Evolutionary conservation across 2,113 vertebrate species (phyloP).

Genomic region (Dipodomys spectabilis): DNA sequence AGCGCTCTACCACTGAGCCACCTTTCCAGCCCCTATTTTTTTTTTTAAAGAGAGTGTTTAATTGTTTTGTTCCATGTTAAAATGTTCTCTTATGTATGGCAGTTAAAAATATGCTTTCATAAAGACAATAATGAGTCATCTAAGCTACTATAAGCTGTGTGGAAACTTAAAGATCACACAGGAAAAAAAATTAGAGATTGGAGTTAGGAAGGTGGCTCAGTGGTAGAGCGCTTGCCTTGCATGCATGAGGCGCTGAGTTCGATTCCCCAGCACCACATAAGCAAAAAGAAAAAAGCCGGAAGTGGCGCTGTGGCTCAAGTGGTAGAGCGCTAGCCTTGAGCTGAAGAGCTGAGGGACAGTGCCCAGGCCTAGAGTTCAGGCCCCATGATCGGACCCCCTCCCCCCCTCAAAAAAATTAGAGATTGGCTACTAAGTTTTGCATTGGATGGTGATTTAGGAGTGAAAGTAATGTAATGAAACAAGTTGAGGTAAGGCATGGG

Average conservation of each 20-base stretch:
- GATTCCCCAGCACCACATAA: no score
- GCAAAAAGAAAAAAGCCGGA: no score
- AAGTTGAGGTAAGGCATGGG: slow-evolving; percentile 9
- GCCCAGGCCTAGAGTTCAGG: no score
- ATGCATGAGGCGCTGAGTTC: no score
- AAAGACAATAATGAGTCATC: slow-evolving; percentile 61
- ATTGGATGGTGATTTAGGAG: slow-evolving; percentile 29
- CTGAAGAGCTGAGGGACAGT: no score
- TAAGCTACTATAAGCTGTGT: slow-evolving; percentile 45
- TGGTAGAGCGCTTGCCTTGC: no score
- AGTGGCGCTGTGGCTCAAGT: no score
- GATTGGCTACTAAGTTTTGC: slow-evolving; percentile 61
- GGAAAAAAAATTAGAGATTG: slow-evolving; percentile 62
- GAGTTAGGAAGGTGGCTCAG: not conserved
- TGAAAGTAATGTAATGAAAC: slow-evolving; percentile 38
- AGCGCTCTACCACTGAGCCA: no score
- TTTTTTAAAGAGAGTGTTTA: not conserved
- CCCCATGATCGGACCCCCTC: no score
- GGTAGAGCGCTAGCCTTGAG: no score
- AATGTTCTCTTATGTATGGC: slow-evolving; percentile 51
- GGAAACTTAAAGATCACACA: slow-evolving; percentile 50
- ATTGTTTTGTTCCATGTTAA: slow-evolving; percentile 45
- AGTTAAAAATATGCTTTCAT: slow-evolving; percentile 60
- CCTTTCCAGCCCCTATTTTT: no score
- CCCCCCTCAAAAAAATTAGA: slow-evolving; percentile 25